These are phyloP conservation scores for Dinocampus coccinellae DNA, from an alignment of 2,888 invertebrate genomes.

Conservation along the genomic window DNA sequence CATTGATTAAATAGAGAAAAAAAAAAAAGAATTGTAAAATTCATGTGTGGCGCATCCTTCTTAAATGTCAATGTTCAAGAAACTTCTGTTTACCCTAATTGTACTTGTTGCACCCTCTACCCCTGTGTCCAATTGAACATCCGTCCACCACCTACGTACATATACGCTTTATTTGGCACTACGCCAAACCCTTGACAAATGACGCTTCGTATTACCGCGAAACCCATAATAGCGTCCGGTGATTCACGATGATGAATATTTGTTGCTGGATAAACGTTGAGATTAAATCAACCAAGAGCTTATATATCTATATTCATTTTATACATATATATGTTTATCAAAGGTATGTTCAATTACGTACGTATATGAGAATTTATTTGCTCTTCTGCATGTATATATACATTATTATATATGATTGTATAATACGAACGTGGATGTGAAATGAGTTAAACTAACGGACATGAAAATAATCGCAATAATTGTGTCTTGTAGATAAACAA, in stretches of 20 bases:
- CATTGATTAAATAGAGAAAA: neutral
- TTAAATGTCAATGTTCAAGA: slow-evolving; percentile 46
- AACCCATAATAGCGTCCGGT: slow-evolving; percentile 15
- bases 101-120: slow-evolving; percentile 57
- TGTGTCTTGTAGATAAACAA: neutral
- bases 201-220: slow-evolving; percentile 34
- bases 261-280: neutral
- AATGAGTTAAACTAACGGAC: neutral
- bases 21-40: neutral
- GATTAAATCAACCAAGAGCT: slow-evolving; percentile 7
- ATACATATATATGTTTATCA: neutral
- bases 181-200: slow-evolving; percentile 54
- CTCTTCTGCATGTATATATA: neutral
- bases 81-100: slow-evolving; percentile 56
- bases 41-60: neutral
- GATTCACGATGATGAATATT: slow-evolving; percentile 24
- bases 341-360: neutral
- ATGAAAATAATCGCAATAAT: neutral
- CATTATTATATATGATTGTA: neutral
- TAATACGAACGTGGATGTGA: neutral
- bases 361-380: neutral
- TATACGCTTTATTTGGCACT: slow-evolving; percentile 44
- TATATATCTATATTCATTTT: neutral
- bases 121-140: neutral
- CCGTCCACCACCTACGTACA: slow-evolving; percentile 46